A percentile compares a stretch with the other conserved stretches of the same genome.
Conservation (phyloP, 1,140 invertebrate species). For the Frieseomelitta varia region DNA sequence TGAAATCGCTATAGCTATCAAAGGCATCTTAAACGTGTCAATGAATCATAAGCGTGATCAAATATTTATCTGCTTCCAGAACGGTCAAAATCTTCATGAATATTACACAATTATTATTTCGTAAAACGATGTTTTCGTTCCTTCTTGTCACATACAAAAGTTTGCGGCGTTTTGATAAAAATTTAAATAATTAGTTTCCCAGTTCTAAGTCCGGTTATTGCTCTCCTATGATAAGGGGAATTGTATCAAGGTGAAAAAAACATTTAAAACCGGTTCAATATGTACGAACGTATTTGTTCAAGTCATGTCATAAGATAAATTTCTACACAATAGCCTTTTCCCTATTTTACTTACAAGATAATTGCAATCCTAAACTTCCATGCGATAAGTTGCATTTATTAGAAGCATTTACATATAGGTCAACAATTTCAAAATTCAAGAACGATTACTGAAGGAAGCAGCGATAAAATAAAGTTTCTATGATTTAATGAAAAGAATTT, state of each 20-base stretch:
- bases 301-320: conserved; percentile 30
- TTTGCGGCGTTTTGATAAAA: background rate
- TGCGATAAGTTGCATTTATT: conserved; percentile 32
- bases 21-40: background rate
- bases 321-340: conserved; percentile 17
- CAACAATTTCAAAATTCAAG: background rate
- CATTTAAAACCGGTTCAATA: conserved; percentile 35
- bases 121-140: background rate
- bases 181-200: background rate
- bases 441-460: background rate
- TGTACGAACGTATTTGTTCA: conserved; percentile 5
- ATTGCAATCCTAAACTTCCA: background rate
- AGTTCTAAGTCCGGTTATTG: background rate
- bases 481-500: background rate
- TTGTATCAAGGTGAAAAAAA: conserved; percentile 18
- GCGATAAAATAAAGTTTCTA: background rate
- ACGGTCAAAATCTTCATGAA: background rate
- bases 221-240: conserved; percentile 18
- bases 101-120: conserved; percentile 33
- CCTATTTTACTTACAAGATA: conserved; percentile 21
- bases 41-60: background rate
- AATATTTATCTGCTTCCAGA: background rate
- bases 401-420: conserved; percentile 21
- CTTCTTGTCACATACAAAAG: background rate
- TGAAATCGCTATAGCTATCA: background rate